phyloP scores from a whole-genome alignment of 2,113 vertebrate species.

The Brachyhypopomus gauderio region DNA sequence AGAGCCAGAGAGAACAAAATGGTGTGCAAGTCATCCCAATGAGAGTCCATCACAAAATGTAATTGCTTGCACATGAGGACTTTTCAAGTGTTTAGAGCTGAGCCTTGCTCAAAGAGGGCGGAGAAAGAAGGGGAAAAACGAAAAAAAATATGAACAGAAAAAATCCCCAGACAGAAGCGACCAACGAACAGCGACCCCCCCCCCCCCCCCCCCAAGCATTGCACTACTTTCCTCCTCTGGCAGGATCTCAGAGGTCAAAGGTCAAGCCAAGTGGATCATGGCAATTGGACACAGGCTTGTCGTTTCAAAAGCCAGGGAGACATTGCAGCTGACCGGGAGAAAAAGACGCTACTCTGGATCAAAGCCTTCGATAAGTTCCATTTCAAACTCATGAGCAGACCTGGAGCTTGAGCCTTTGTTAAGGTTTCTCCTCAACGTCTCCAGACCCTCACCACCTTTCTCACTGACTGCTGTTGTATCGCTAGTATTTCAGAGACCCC shows the following conservation, averaged over 20 bases:
- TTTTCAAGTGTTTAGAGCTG: conserved; percentile 75
- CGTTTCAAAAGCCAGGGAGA: conserved; percentile 63
- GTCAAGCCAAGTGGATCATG: conserved; percentile 67
- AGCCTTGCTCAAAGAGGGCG: conserved; percentile 68
- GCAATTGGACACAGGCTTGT: conserved; percentile 73
- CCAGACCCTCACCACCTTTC: conserved; percentile 5
- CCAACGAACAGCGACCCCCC: conserved; percentile 37
- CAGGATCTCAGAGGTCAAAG: conserved; percentile 67
- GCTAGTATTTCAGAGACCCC: conserved; percentile 24
- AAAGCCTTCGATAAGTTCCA: conserved; percentile 63
- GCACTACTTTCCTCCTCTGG: conserved; percentile 65
- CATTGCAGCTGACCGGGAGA: conserved; percentile 59
- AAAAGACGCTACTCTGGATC: conserved; percentile 58
- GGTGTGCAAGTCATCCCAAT: conserved; percentile 55
- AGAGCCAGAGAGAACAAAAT: conserved; percentile 3
- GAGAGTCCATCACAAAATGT: conserved; percentile 68
- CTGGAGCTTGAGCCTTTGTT: not conserved
- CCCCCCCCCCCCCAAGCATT: conserved; percentile 56
- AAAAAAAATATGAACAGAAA: not conserved
- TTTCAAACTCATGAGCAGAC: conserved; percentile 13
- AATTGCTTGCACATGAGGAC: conserved; percentile 78
- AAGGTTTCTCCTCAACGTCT: not conserved
- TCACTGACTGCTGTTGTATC: conserved; percentile 38
- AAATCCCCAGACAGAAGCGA: conserved; percentile 55
- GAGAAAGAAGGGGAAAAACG: conserved; percentile 45